phyloP scores from a whole-genome alignment of 2,888 invertebrate genomes.

The Macropis europaea region DNA sequence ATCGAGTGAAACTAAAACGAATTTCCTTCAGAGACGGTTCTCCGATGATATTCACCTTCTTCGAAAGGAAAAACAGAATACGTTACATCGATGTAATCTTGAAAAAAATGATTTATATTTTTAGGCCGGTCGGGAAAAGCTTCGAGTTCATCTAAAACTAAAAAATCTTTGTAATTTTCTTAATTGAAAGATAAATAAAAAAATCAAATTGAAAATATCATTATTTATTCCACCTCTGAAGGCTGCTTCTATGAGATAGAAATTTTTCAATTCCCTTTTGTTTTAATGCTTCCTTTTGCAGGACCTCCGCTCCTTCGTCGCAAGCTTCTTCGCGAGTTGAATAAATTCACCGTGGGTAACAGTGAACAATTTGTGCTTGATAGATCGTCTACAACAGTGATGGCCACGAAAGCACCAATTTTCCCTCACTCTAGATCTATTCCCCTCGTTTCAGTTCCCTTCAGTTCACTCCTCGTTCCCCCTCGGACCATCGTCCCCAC shows the following conservation, averaged over 20 bases:
- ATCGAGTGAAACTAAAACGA: conserved; percentile 3
- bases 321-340: neutral
- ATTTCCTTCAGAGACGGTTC: conserved; percentile 1
- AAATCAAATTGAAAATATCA: neutral
- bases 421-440: too few relatives aligned
- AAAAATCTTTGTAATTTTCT: too few relatives aligned
- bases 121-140: conserved; percentile 30
- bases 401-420: too few relatives aligned
- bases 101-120: neutral
- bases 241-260: neutral
- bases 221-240: neutral
- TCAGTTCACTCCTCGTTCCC: too few relatives aligned
- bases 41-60: neutral
- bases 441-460: too few relatives aligned
- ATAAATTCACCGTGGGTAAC: too few relatives aligned
- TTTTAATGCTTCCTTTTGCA: neutral
- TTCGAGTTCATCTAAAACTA: too few relatives aligned
- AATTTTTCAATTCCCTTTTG: conserved; percentile 28
- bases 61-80: neutral
- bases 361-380: neutral
- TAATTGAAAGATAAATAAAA: neutral
- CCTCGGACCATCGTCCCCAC: too few relatives aligned
- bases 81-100: neutral
- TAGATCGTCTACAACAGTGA: too few relatives aligned
- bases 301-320: neutral